Conservation (phyloP, 2,888 invertebrate species). For the Cheilosia variabilis region DNA sequence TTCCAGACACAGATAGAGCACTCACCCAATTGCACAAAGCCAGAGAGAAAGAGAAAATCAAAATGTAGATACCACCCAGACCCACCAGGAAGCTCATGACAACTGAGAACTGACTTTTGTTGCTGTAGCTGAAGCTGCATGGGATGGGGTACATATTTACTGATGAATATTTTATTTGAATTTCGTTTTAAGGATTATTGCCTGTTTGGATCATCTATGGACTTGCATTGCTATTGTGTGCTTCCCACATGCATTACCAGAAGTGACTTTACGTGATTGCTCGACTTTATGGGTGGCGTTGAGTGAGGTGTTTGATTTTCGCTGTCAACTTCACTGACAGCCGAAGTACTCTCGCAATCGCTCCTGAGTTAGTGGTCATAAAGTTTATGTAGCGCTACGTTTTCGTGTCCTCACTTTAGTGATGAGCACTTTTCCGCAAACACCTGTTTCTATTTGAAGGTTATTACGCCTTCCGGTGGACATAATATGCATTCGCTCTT, state of each 20-base stretch:
- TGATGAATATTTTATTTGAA: conserved; percentile 48
- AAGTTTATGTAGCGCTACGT: background rate
- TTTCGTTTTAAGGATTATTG: conserved; percentile 58
- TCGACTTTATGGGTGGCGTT: conserved; percentile 29
- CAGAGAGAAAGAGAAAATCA: background rate
- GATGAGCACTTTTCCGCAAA: background rate
- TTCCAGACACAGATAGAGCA: conserved; percentile 36
- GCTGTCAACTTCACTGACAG: background rate
- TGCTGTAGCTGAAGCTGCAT: background rate
- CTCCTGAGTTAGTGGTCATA: conserved; percentile 1
- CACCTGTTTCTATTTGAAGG: conserved; percentile 6
- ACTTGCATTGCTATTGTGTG: conserved; percentile 5
- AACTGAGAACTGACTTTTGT: background rate
- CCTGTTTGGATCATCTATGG: conserved; percentile 48
- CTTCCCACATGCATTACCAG: conserved; percentile 7
- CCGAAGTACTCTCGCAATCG: background rate
- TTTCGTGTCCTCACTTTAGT: background rate
- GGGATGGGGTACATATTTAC: background rate
- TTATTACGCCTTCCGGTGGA: background rate
- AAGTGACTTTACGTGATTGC: conserved; percentile 46
- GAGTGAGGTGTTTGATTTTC: conserved; percentile 4
- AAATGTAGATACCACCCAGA: background rate
- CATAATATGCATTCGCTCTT: conserved; percentile 3
- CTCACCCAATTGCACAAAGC: conserved; percentile 1
- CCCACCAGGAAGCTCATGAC: background rate